Percentiles rank a stretch among this genome's conserved stretches.
Evolutionary conservation across 2,113 vertebrate species (phyloP).

Genomic region (Hippopotamus amphibius): DNA sequence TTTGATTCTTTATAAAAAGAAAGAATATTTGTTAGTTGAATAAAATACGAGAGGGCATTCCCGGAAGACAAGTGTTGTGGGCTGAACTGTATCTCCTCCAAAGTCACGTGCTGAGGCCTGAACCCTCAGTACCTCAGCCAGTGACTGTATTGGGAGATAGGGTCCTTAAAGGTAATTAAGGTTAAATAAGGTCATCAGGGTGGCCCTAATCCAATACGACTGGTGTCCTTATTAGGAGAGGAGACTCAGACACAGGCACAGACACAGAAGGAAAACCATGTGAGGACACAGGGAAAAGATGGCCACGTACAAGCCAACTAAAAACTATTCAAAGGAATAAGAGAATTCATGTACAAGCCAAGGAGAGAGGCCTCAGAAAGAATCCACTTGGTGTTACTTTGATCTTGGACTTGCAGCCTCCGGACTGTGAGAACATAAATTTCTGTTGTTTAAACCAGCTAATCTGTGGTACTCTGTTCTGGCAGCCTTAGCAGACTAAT

Average conservation of each 20-base stretch:
- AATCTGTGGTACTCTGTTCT: not conserved
- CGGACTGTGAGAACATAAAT: not conserved
- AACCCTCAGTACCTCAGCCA: not conserved
- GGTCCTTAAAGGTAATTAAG: not conserved
- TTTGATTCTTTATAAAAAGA: not conserved
- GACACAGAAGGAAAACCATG: not conserved
- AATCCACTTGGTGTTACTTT: not conserved
- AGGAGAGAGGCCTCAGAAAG: not conserved
- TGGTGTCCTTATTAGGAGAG: not conserved
- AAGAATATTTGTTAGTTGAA: not conserved
- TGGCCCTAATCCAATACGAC: not conserved
- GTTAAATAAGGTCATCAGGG: not conserved
- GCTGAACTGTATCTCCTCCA: not conserved
- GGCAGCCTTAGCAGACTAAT: not conserved
- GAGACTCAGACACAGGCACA: not conserved
- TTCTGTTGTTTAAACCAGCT: not conserved
- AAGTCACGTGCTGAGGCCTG: not conserved
- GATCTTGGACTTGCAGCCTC: not conserved
- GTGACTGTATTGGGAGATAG: not conserved
- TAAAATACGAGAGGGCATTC: not conserved
- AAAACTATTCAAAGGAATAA: too few relatives aligned
- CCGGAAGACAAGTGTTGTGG: not conserved
- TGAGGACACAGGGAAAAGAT: not conserved
- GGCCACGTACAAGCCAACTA: not conserved
- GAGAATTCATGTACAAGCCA: not conserved